These are phyloP conservation scores for Argyrosomus japonicus DNA, from an alignment of 2,113 vertebrate species.

Conservation along the genomic window DNA sequence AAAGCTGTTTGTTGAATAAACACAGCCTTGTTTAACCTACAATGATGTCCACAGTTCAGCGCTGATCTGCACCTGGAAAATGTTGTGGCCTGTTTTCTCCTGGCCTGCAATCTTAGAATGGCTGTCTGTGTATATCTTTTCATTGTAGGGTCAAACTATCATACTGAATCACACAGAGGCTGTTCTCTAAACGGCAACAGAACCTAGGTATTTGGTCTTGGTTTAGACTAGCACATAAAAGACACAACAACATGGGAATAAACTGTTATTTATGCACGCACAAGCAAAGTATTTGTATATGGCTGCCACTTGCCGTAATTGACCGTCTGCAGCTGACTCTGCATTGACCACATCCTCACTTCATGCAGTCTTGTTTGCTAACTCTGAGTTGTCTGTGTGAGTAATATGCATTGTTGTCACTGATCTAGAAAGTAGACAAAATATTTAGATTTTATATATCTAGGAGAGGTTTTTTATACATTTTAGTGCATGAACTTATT, in stretches of 20 bases:
- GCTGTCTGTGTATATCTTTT: conserved; percentile 71
- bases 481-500: conserved; percentile 2
- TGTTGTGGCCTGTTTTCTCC: conserved; percentile 61
- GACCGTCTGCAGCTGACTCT: conserved; percentile 60
- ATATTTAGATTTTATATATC: conserved; percentile 46
- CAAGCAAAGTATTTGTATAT: conserved; percentile 72
- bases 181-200: conserved; percentile 52
- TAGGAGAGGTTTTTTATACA: neutral
- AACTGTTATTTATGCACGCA: conserved; percentile 72
- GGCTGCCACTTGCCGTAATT: conserved; percentile 68
- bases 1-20: conserved; percentile 53
- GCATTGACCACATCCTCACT: conserved; percentile 66
- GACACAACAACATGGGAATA: conserved; percentile 75
- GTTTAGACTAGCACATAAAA: conserved; percentile 81
- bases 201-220: conserved; percentile 69
- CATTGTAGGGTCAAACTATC: conserved; percentile 64
- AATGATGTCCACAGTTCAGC: conserved; percentile 45
- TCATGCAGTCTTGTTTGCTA: conserved; percentile 45
- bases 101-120: conserved; percentile 73
- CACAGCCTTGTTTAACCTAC: conserved; percentile 60
- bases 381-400: conserved; percentile 50
- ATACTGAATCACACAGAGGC: conserved; percentile 63
- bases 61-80: conserved; percentile 70
- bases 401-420: conserved; percentile 53
- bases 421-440: conserved; percentile 58